Evolutionary conservation across 92 coral and sea anemone species (phyloP), one percentile per base, ranked within the genome.

Genomic region (Umimayanthus kanabou): DNA sequence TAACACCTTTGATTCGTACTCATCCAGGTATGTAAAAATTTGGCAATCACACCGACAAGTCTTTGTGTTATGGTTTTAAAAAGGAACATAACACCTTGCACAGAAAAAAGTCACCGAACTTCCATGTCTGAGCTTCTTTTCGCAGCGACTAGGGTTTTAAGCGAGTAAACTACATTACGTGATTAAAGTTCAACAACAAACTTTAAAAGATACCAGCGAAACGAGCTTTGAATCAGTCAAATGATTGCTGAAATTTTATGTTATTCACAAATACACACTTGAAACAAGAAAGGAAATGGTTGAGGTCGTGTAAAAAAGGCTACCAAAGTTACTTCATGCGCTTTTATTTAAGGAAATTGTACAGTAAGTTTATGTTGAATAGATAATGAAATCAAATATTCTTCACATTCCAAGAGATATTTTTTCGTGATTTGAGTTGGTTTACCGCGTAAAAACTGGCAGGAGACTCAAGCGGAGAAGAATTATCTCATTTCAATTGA

Each of bases 371-470:
- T 42, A 15, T 76, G 23, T 81, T 66, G 23, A 81, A 69, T 43
- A 28, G 77, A 45, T 70, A 83, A 83, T 71, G 76, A 25, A 81
- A 83, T 69, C 77, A 82, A 22, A 43, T 69, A 42, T 40, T 28
- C 39, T 71, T 47, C 42, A 39, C 85, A 58, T 80, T 58, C 85
- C 85, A 28, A 30, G 85, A 39, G 73, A 29, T 80, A 37, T 23
- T 39, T 28, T 67, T 83, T 83, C 87, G 87, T 83, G 87, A 83
- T 83, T 70, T 10, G 87, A 83, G 58, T 43, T 83, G 42, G 77
- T 72, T 22, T 43, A 49, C 73, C 37, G 76, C 43, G 33, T 42
- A 1, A 50, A 82, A 82, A 26, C 64, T 70, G 39, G 87, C 78
- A 69, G 87, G 65, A 49, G 64, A 69, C 18, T 25, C 42, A 67